Evolutionary conservation across 2,888 invertebrate species (phyloP), one percentile per base, ranked within the genome.

Genomic region (Leptinotarsa rubiginosa): DNA sequence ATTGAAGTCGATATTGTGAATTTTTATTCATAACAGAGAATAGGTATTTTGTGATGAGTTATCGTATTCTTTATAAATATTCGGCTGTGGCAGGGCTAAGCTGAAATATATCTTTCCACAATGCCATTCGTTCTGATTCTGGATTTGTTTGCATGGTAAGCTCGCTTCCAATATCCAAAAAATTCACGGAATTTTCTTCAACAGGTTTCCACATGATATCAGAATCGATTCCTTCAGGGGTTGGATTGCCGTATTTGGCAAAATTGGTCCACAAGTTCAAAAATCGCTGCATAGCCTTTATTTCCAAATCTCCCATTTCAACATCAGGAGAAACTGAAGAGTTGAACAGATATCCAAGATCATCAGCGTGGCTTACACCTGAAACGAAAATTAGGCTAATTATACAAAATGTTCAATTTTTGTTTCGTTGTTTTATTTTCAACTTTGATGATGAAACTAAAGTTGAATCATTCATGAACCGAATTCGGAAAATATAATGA

Each of bases 231-330:
- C 65, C 75, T 13, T 76, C 50, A 7, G 81, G 80, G 13, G 79
- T 81, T n/a, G 83, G 83, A 74, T 82, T 77, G 3, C 80, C 78
- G 64, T 47, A 77, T 76, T 76, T 81, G 4, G 84, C 85, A 72
- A 85, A 85, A 78, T 84, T 84, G 0, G 83, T 81, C 85, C 85
- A 85, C 7, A 85, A 65, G 66, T 78, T 81, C 7, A 82, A 72
- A 69, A 85, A 78, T 31, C 81, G 71, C 71, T 77, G 76, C 25
- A 84, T 69, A 15, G 75, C 73, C 15, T 77, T 72, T n/a, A 20
- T 67, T 47, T 68, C 76, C 10, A 20, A 10, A 7, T 22, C 47
- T 3, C 74, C 74, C 31, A 47, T 74, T 4, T 52, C 7, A 12
- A 50, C n/a, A 1, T 18, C 70, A 22, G 47, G 52, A n/a, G 16